Evolutionary conservation across 2,797 vertebrate genomes (phyloP), one percentile per base, ranked within the genome.

Genomic region (Pteropus rufus): DNA sequence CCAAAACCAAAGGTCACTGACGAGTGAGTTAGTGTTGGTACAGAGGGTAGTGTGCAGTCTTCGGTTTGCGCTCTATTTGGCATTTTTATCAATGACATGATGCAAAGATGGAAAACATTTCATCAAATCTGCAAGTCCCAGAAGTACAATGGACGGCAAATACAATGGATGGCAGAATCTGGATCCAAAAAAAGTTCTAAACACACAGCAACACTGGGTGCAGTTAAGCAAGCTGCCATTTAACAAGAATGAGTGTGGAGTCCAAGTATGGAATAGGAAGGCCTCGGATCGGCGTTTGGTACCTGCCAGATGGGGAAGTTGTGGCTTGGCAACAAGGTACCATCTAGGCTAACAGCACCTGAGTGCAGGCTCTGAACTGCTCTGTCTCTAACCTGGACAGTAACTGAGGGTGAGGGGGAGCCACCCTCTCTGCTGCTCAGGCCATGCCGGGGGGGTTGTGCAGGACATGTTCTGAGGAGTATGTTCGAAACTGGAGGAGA

Each of bases 361-460:
- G 4, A 2, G 0, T 6, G 8, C 21, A 44, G 36, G 31, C 82
- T 39, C 39, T 36, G 46, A 67, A 18, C 31, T 65, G 23, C 31
- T 91, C 65, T 11, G 6, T 29, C 67, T n/a, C n/a, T 29, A 6
- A 18, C 12, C 46, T 11, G 3, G 29, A n/a, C 1, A 3, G 44
- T 49, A 14, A 6, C 41, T 5, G 54, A 65, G 36, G 15, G 21
- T 10, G 36, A 52, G 5, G 31, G 64, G 23, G 19, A 2, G 10
- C 16, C 3, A 0, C 5, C 7, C 12, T 9, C 14, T 9, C 16
- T 52, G n/a, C 7, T 3, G 5, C 49, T 16, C 46, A 15, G 44
- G 7, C 10, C 10, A 1, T 8, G 2, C 44, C 6, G 9, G 19
- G 3, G 36, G 26, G 1, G 1, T 4, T 3, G 9, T 5, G 8